These are phyloP conservation scores for Plagiodera versicolora DNA, from an alignment of 2,888 invertebrate genomes.

Conservation along the genomic window DNA sequence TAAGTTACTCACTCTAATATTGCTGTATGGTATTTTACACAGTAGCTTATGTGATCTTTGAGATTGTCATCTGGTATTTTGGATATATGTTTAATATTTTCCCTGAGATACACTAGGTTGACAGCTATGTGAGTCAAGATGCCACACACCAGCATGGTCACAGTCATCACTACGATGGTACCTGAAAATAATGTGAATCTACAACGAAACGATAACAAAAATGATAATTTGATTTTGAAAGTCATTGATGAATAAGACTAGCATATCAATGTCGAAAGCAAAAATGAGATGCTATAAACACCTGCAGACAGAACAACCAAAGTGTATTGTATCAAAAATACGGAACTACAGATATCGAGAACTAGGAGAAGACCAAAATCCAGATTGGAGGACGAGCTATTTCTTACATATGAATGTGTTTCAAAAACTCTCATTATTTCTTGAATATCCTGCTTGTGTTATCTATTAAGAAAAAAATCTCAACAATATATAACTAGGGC, in stretches of 20 bases:
- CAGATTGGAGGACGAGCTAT: no score
- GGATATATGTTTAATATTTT: conserved; percentile 21
- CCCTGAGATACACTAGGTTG: conserved; percentile 35
- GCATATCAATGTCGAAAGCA: no score
- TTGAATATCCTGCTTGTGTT: no score
- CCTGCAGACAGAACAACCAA: no score
- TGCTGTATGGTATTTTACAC: conserved; percentile 36
- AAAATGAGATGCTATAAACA: no score
- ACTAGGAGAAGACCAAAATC: no score
- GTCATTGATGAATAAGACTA: not conserved
- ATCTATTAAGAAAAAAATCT: no score
- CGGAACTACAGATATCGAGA: no score
- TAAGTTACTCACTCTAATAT: conserved; percentile 36
- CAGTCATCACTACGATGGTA: conserved; percentile 34
- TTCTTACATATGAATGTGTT: no score
- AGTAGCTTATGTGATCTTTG: conserved; percentile 25
- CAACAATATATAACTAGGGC: no score
- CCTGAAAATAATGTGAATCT: conserved; percentile 20
- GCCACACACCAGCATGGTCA: conserved; percentile 41
- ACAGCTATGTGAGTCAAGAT: conserved; percentile 37
- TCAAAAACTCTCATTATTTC: no score
- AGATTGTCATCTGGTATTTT: conserved; percentile 15
- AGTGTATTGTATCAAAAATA: no score
- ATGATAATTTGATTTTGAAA: not conserved
- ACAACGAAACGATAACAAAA: not conserved